Base-by-base conservation (phyloP, 2,797 vertebrate species). In the Pseudomugil gertrudae region DNA sequence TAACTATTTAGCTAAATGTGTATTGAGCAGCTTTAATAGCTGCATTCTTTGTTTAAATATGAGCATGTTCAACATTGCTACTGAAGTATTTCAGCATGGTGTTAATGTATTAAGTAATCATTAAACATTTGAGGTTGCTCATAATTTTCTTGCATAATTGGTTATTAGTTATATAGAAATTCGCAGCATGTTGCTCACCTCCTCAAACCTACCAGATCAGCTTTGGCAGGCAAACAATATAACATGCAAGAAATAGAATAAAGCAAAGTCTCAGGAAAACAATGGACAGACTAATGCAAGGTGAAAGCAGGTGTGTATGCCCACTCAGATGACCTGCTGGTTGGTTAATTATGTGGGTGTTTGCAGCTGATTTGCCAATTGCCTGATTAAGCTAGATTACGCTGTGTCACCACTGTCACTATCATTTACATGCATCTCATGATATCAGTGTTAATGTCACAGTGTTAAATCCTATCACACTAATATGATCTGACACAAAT, bases 281-380 rank as follows among this genome's bases (percentile, higher is more conserved):
- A 27, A 82, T 83, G 79, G 80, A 75, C 57, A 36, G 78, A 69
- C 48, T 69, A 84, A 85, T 83, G 82, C 70, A 35, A 79, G 63
- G 77, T 60, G 82, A 76, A 76, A 62, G 72, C 79, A 67, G 45
- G 79, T 86, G 80, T 86, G 83, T 64, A n/a, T 35, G 38, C 67
- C 35, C 59, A 67, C 77, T 74, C 75, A 64, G 69, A 81, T 85
- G 78, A 78, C 82, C 70, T 58, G 72, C 86, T 88, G 84, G 90
- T 89, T 87, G 83, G 85, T 80, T 90, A 88, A 91, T 90, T 83
- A 83, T 74, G 80, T 80, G 86, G 74, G 67, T 62, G 82, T 83
- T 83, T 71, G 76, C 84, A 87, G 83, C 80, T 83, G 85, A 89
- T 90, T 85, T 74, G 76, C 81, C 86, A 90, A 90, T 89, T 58